Evolutionary conservation across 2,113 vertebrate genomes (phyloP).

Genomic region (Antigone vipio): DNA sequence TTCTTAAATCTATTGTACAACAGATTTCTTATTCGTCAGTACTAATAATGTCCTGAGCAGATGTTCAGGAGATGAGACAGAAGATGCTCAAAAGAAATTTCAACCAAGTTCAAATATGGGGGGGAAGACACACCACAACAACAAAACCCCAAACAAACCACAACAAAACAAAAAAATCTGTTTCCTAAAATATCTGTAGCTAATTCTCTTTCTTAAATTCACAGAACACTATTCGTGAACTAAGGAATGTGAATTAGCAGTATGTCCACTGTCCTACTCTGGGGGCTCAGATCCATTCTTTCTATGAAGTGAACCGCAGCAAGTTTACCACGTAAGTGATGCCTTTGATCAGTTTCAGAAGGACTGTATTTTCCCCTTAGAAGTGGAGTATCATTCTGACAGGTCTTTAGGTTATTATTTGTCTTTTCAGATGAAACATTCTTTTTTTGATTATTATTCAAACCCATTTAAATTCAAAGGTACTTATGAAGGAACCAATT

Average conservation of each 20-base stretch:
- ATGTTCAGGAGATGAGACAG: background rate
- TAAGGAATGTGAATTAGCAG: background rate
- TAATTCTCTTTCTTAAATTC: background rate
- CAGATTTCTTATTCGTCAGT: background rate
- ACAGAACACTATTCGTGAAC: background rate
- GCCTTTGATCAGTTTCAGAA: rapidly evolving
- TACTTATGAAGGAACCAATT: background rate
- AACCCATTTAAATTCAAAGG: background rate
- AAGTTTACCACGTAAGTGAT: background rate
- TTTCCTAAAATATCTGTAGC: background rate
- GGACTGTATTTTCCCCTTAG: background rate
- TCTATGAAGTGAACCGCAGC: background rate
- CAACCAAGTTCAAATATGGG: background rate
- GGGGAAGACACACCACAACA: too few relatives aligned
- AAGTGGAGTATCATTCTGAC: background rate
- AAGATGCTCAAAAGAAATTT: background rate
- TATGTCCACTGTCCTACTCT: background rate
- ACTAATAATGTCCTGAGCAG: background rate
- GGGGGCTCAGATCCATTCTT: background rate
- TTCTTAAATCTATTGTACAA: background rate
- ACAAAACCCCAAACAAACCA: background rate
- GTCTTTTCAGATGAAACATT: background rate
- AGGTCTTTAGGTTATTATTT: background rate
- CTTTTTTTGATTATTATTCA: background rate
- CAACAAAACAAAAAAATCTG: background rate